phyloP scores from a whole-genome alignment of 2,888 invertebrate species.

The Auanema freiburgensis region DNA sequence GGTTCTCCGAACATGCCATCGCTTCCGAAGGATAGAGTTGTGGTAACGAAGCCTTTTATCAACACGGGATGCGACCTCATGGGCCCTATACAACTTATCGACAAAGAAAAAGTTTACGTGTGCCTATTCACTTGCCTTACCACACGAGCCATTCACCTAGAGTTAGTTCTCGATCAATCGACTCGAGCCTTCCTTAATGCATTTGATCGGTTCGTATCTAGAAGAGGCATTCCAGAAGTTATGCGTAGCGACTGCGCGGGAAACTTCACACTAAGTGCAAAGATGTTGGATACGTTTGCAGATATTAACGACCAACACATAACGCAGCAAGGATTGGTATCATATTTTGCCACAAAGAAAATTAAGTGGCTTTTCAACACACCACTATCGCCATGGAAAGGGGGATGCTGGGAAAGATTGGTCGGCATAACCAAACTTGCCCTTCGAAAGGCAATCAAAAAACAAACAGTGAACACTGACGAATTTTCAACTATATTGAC shows the following conservation, averaged over 20 bases:
- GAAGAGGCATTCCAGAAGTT: conserved; percentile 1
- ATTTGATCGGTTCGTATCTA: conserved; percentile 1
- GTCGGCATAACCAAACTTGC: background rate
- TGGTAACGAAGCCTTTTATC: background rate
- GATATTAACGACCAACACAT: background rate
- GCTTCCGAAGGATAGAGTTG: background rate
- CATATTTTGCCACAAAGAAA: background rate
- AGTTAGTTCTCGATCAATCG: background rate
- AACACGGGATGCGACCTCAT: conserved; percentile 2
- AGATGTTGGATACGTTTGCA: too few species aligned
- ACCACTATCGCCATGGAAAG: conserved; percentile 11
- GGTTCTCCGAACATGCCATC: conserved; percentile 4
- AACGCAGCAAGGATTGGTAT: background rate
- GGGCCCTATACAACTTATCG: background rate
- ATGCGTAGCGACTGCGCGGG: background rate
- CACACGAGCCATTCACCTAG: background rate
- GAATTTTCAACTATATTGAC: background rate
- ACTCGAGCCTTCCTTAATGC: background rate
- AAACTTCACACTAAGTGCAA: background rate
- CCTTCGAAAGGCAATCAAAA: background rate
- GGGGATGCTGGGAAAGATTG: conserved; percentile 4
- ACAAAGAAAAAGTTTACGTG: background rate
- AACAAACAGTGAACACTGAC: background rate
- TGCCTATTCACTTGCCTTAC: conserved; percentile 7
- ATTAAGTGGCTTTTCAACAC: conserved; percentile 4